Evolutionary conservation across 2,113 vertebrate genomes (phyloP).

Genomic region (Gobio gobio): DNA sequence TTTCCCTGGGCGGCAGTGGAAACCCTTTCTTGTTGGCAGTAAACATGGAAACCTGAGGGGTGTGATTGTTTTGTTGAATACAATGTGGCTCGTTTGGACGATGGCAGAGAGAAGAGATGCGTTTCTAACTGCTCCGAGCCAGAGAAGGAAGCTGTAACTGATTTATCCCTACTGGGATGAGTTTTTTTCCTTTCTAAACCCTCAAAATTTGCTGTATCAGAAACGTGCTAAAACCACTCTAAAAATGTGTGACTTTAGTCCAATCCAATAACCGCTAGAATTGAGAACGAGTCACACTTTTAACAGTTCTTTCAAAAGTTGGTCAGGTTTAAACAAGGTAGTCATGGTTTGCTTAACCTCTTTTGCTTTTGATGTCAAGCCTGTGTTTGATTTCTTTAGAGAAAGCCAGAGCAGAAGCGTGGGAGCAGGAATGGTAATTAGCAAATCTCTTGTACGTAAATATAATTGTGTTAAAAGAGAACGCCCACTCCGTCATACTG

Average conservation of each 20-base stretch:
- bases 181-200: background rate
- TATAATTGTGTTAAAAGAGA: constrained; percentile 48
- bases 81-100: constrained; percentile 63
- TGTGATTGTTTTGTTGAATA: constrained; percentile 65
- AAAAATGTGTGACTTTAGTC: background rate
- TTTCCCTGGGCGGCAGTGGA: constrained; percentile 74
- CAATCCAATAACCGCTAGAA: background rate
- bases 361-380: constrained; percentile 35
- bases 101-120: constrained; percentile 20
- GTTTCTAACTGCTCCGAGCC: constrained; percentile 40
- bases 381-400: constrained; percentile 10
- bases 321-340: constrained; percentile 35
- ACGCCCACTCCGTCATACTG: constrained; percentile 14
- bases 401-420: constrained; percentile 52
- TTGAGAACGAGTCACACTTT: background rate
- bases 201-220: background rate
- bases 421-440: constrained; percentile 58
- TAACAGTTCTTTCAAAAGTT: constrained; percentile 8
- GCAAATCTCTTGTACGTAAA: constrained; percentile 55
- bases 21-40: constrained; percentile 74
- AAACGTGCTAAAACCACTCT: background rate
- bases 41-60: constrained; percentile 73
- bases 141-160: constrained; percentile 1
- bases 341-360: constrained; percentile 38
- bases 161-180: background rate